A percentile compares a stretch with the other conserved stretches of the same genome.
Conservation (phyloP, 1,140 invertebrate genomes). For the Nasonia vitripennis region DNA sequence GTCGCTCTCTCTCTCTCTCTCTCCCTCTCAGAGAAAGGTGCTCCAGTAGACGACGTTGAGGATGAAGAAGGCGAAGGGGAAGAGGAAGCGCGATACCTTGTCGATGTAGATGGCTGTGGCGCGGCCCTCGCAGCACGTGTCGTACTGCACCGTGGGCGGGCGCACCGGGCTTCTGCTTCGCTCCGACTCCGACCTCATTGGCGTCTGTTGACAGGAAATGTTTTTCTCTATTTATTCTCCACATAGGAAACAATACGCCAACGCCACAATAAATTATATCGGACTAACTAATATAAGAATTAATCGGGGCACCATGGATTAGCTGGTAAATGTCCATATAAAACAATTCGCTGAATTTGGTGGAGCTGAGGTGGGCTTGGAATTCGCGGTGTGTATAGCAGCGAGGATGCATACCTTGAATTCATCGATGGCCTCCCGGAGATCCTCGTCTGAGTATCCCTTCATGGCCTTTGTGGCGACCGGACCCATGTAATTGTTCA, state of each 20-base stretch:
- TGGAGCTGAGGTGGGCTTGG: no score
- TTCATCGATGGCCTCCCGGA: conserved; percentile 83
- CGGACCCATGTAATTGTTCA: conserved; percentile 94
- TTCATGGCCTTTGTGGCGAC: conserved; percentile 92
- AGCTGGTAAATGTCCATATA: no score
- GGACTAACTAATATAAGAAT: no score
- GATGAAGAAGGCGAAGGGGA: conserved; percentile 91
- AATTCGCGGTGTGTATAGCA: not conserved
- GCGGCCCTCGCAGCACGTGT: conserved; percentile 88
- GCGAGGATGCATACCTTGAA: conserved; percentile 78
- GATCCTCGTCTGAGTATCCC: conserved; percentile 91
- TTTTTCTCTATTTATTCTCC: conserved; percentile 1
- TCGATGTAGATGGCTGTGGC: conserved; percentile 91
- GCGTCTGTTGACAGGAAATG: conserved; percentile 62
- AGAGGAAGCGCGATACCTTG: conserved; percentile 90
- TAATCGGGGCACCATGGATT: no score
- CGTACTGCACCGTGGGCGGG: conserved; percentile 80
- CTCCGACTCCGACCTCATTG: conserved; percentile 73
- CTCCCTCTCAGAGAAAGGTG: conserved; percentile 81
- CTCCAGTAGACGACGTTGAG: conserved; percentile 93
- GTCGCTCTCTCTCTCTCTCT: conserved; percentile 35
- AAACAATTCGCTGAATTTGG: no score
- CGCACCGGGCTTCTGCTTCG: conserved; percentile 71
- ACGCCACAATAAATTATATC: no score
- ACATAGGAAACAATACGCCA: no score